These are phyloP conservation scores for Gryon sp. DNA, from an alignment of 1,140 invertebrate genomes.

Conservation along the genomic window DNA sequence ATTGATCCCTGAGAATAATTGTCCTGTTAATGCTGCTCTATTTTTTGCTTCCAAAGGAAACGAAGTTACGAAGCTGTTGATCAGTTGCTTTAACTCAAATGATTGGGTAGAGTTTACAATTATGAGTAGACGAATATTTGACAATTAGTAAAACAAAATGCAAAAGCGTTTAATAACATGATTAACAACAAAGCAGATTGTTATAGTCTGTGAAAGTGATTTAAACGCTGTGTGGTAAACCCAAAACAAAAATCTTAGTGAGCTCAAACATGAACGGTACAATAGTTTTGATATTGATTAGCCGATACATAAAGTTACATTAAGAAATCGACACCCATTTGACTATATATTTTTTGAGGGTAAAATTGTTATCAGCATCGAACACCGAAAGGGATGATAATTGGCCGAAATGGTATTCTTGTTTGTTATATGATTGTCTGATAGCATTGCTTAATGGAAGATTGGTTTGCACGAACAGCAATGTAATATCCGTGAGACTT, in stretches of 20 bases:
- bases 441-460: constrained; percentile 3
- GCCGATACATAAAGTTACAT: neutral
- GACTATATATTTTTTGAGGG: neutral
- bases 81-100: neutral
- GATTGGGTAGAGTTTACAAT: constrained; percentile 1
- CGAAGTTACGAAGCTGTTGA: neutral
- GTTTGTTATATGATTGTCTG: neutral
- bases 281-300: constrained; percentile 31
- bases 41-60: neutral
- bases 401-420: neutral
- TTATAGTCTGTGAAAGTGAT: too few relatives aligned
- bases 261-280: constrained; percentile 26
- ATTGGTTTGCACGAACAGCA: neutral
- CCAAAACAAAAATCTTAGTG: constrained; percentile 25
- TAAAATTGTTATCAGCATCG: too few relatives aligned
- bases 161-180: constrained; percentile 37
- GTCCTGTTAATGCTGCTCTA: too few relatives aligned
- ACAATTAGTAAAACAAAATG: constrained; percentile 35
- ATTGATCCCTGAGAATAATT: too few relatives aligned
- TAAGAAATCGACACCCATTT: constrained; percentile 3
- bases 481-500: constrained; percentile 16
- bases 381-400: too few relatives aligned
- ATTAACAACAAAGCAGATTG: constrained; percentile 30
- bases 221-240: constrained; percentile 16
- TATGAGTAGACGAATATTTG: constrained; percentile 10